These are phyloP conservation scores for Muraenolepis orangiensis DNA, from an alignment of 2,797 vertebrate species.

Conservation along the genomic window DNA sequence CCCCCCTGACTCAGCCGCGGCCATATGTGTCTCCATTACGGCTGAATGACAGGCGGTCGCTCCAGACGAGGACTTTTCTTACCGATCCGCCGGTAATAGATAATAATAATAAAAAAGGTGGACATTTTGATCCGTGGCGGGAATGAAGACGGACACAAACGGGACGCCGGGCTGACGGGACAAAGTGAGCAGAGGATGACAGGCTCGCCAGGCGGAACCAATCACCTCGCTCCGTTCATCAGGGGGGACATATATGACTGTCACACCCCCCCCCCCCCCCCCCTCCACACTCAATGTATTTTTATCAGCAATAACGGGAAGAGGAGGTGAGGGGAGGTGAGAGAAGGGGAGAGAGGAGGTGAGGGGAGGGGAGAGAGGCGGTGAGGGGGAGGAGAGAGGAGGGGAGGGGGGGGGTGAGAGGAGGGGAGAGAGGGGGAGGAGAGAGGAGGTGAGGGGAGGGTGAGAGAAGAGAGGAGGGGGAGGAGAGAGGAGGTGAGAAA, in stretches of 20 bases:
- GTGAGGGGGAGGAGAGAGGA: no score
- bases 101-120: constrained; percentile 24
- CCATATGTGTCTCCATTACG: constrained; percentile 73
- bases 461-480: neutral
- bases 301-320: neutral
- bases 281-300: neutral
- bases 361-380: neutral
- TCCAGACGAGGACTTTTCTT: constrained; percentile 54
- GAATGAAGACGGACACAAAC: constrained; percentile 63
- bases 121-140: constrained; percentile 52
- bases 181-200: constrained; percentile 54
- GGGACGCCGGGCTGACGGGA: constrained; percentile 47
- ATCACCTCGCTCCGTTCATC: constrained; percentile 30
- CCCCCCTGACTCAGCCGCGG: constrained; percentile 43
- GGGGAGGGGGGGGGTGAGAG: no score
- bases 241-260: neutral
- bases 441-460: neutral
- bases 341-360: no score
- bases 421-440: neutral
- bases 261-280: no score
- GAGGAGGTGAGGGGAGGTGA: neutral
- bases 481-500: neutral
- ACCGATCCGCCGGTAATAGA: constrained; percentile 41
- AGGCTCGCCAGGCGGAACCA: constrained; percentile 51
- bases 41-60: constrained; percentile 63